Evolutionary conservation across 2,113 vertebrate genomes (phyloP), one percentile per base, ranked within the genome.

Genomic region (Corydoras sp.): DNA sequence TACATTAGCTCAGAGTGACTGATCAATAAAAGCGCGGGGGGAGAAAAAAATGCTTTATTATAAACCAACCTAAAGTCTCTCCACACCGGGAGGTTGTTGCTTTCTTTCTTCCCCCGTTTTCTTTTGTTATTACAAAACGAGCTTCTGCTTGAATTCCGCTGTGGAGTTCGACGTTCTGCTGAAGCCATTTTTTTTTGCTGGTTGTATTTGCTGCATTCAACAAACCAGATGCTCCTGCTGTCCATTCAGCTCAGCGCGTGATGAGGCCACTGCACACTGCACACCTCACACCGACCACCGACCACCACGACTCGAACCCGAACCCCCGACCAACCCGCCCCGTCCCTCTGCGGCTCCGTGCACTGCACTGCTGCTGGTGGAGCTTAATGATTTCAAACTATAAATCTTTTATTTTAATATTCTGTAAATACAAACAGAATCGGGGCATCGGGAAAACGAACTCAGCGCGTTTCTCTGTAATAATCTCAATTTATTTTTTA

Each of bases 1-100:
- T 98, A 96, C 95, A 99, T 99, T 98, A 99, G 95, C 95, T 92
- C 93, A 90, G 93, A 98, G 92, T 96, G 94, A 97, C 92, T 97
- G 96, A 98, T 99, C 97, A 98, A 98, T 99, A 96, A 94, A 24
- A 89, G 94, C 92, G 92, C 88, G 87, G 91, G 91, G 94, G 62
- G 68, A n/a, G 64, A 30, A 62, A 74, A 62, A 77, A 77, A 97
- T 95, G 91, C 90, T 87, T 94, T 93, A 93, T 92, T 91, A 92
- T 88, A 89, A 92, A 90, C 91, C 87, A 86, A 92, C 87, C 87
- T 88, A 89, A 86, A 84, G 83, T 70, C 68, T 83, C 83, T 82
- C 77, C 79, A 74, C 83, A 76, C 77, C 76, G 68, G 70, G 72
- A 63, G 71, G 77, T 70, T 72, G 76, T 75, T 79, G 64, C 53